phyloP scores from a whole-genome alignment of 2,113 vertebrate genomes.

The Lophius piscatorius region DNA sequence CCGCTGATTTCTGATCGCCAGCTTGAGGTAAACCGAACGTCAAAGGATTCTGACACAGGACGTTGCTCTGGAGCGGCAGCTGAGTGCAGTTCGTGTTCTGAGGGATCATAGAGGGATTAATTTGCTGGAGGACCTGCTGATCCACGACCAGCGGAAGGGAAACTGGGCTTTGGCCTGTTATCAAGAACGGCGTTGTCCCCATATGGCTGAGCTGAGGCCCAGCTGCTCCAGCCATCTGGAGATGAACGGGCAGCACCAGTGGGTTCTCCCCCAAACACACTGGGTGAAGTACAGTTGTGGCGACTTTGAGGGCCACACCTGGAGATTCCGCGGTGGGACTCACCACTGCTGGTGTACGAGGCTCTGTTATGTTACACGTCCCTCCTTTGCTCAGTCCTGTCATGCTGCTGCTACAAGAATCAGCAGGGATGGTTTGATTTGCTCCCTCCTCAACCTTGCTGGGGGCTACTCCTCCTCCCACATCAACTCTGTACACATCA shows the following conservation, averaged over 20 bases:
- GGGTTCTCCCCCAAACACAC: constrained; percentile 95
- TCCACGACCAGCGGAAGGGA: constrained; percentile 93
- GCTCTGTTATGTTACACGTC: constrained; percentile 80
- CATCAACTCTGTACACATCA: constrained; percentile 59
- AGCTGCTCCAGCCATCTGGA: constrained; percentile 88
- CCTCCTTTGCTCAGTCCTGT: constrained; percentile 88
- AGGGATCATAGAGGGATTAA: constrained; percentile 88
- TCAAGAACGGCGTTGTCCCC: constrained; percentile 86
- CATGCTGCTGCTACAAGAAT: constrained; percentile 86
- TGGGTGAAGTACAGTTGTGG: constrained; percentile 92
- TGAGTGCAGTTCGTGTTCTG: constrained; percentile 80
- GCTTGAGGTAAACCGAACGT: constrained; percentile 76
- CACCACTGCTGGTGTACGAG: constrained; percentile 83
- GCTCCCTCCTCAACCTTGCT: constrained; percentile 87
- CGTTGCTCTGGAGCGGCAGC: constrained; percentile 82
- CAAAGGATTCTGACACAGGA: constrained; percentile 83
- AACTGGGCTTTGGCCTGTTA: constrained; percentile 90
- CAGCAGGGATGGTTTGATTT: constrained; percentile 81
- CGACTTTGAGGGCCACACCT: constrained; percentile 90
- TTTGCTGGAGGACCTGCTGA: constrained; percentile 95
- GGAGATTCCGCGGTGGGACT: constrained; percentile 82
- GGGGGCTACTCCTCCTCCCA: constrained; percentile 54
- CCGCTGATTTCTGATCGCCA: constrained; percentile 85
- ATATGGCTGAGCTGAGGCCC: constrained; percentile 84
- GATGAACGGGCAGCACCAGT: constrained; percentile 92